Conservation (phyloP, 2,797 vertebrate species). For the Muscicapa comitata region DNA sequence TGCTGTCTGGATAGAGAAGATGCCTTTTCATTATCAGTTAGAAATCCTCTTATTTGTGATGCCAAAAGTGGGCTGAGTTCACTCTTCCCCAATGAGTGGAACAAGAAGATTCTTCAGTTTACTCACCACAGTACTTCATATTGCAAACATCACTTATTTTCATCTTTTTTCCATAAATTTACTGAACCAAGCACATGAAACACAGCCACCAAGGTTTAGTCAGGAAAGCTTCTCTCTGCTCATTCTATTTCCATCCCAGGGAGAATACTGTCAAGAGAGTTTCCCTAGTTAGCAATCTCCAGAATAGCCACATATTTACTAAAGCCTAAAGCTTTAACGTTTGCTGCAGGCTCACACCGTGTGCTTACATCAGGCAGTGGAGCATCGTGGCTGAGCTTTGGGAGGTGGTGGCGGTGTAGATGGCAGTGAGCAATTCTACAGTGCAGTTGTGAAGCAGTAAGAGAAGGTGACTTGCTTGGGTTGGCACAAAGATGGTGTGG, state of each 20-base stretch:
- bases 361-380: neutral
- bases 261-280: neutral
- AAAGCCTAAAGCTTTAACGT: neutral
- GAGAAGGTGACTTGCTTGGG: neutral
- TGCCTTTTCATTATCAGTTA: slow-evolving; percentile 18
- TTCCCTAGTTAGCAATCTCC: neutral
- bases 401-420: neutral
- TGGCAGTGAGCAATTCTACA: neutral
- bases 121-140: neutral
- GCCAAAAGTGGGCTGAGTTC: slow-evolving; percentile 47
- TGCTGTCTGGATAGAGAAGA: neutral
- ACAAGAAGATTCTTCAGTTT: neutral
- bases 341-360: accelerated
- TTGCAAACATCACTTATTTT: neutral
- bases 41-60: neutral
- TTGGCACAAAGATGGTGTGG: accelerated
- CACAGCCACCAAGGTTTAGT: neutral
- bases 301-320: neutral
- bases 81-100: neutral
- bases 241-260: neutral
- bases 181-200: neutral
- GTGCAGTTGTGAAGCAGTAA: neutral
- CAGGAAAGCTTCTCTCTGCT: neutral
- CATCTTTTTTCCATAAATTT: neutral
- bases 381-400: accelerated